phyloP scores from a whole-genome alignment of 2,797 vertebrate species.

The Rhodeus uyekii region DNA sequence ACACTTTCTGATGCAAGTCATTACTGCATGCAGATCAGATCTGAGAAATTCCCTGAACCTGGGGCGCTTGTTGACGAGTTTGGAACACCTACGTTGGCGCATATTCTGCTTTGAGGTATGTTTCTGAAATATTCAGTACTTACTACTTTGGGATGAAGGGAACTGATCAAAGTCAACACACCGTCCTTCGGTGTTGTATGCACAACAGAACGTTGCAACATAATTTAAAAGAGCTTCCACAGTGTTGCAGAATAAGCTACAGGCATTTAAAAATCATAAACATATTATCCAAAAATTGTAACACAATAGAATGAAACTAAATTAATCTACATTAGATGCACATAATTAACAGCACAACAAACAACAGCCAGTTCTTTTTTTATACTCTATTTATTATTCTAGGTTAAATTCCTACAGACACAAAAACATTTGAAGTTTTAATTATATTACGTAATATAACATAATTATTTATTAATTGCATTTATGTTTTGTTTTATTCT shows the following conservation, averaged over 20 bases:
- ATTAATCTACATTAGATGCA: not conserved
- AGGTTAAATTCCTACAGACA: not conserved
- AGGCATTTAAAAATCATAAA: not conserved
- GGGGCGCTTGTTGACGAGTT: conserved; percentile 28
- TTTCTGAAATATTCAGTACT: conserved; percentile 33
- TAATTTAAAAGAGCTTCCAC: conserved; percentile 5
- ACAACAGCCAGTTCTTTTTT: not conserved
- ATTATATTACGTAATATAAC: not conserved
- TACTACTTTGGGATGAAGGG: conserved; percentile 21
- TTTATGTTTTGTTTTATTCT: not conserved
- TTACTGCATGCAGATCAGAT: conserved; percentile 21
- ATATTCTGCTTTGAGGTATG: conserved; percentile 34
- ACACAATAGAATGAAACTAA: not conserved
- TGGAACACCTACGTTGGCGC: conserved; percentile 10
- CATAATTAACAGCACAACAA: not conserved
- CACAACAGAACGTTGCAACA: conserved; percentile 5
- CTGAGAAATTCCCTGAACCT: conserved; percentile 12
- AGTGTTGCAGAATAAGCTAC: not conserved
- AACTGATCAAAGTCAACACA: conserved; percentile 38
- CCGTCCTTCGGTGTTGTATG: not conserved
- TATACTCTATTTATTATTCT: not conserved
- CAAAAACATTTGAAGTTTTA: not conserved
- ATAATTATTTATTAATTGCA: not conserved
- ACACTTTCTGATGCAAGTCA: conserved; percentile 1
- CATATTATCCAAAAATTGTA: not conserved